Base-by-base conservation (phyloP, 1,140 invertebrate species). In the Lethrus apterus region DNA sequence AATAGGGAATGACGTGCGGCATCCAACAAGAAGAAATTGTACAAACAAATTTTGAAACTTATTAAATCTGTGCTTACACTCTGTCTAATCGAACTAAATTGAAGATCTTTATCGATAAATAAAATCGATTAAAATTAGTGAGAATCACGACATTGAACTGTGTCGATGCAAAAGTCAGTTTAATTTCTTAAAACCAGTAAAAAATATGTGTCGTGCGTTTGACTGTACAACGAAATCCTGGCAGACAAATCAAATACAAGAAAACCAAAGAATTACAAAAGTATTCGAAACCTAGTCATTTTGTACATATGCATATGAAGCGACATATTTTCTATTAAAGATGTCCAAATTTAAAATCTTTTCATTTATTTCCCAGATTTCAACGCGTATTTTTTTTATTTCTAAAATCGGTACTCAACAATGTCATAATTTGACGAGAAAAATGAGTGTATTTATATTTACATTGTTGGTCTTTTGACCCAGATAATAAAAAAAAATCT, bases 221-320 rank as follows among this genome's bases (percentile, higher is more conserved):
- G n/a, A n/a, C n/a, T n/a, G n/a, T n/a, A n/a, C n/a, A n/a, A n/a
- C n/a, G n/a, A n/a, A n/a, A n/a, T n/a, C n/a, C n/a, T n/a, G n/a
- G n/a, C n/a, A n/a, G n/a, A n/a, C n/a, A 11, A 38, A 38, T 21
- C 35, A 38, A 38, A 38, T 18, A 38, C 14, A 21, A 34, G 17
- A 18, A 18, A 18, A 14, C 32, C 7, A 34, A 34, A 3, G 32
- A 18, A 34, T 18, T 34, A 18, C n/a, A 15, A 34, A 18, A 33
- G 32, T 46, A 34, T 46, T 46, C 10, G 15, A 44, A 44, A 14
- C 38, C 44, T 46, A 46, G 44, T 46, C 44, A 46, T 46, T 46
- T 46, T 46, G 33, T 38, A 38, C 13, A 38, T 38, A 38, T 4
- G 4, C 24, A 21, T 15, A 11, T 17, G 4, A 14, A 11, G n/a